Evolutionary conservation across 2,113 vertebrate genomes (phyloP), one percentile per base, ranked within the genome.

Genomic region (Panthera tigris): DNA sequence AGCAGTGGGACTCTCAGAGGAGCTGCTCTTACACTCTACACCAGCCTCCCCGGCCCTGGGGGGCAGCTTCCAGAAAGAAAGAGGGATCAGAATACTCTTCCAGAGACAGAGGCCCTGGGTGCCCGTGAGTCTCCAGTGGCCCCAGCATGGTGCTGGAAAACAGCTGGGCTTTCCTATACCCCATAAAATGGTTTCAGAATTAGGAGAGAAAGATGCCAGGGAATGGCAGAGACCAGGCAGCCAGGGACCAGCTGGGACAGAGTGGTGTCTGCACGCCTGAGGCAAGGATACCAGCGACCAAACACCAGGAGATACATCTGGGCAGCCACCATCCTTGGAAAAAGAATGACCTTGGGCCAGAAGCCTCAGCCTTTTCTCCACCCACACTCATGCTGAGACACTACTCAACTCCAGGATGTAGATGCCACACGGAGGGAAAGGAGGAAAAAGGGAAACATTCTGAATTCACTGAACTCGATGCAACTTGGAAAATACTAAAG

Each of bases 21-120:
- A 68, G 52, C 18, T 21, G 23, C 10, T 33, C 41, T 83, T 87
- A 23, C 9, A 1, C 2, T 92, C 14, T 50, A 6, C 29, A 9
- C 25, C 50, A 13, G 25, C 33, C 48, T 57, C 52, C 1, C 31
- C 0, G 0, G 21, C 9, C 31, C 41, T 0, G 0, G 29, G 29
- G 11, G 10, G 18, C 55, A 29, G 33, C 1, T 78, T 27, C 14
- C 33, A 31, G 65, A 68, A 15, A 7, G 14, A 27, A 85, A 41
- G 23, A 61, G 4, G 1, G 8, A 10, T 81, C 85, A 74, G 21
- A 19, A 69, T 29, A 15, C 14, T 73, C 11, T 36, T 74, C 31
- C 39, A 15, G 18, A 85, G 27, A 36, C 69, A 79, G 10, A 94
- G 50, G 2, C 7, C 12, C 31, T 27, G 29, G 10, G 0, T 15